Base-by-base conservation (phyloP, 2,888 invertebrate genomes). In the Ptilodon capucinus region DNA sequence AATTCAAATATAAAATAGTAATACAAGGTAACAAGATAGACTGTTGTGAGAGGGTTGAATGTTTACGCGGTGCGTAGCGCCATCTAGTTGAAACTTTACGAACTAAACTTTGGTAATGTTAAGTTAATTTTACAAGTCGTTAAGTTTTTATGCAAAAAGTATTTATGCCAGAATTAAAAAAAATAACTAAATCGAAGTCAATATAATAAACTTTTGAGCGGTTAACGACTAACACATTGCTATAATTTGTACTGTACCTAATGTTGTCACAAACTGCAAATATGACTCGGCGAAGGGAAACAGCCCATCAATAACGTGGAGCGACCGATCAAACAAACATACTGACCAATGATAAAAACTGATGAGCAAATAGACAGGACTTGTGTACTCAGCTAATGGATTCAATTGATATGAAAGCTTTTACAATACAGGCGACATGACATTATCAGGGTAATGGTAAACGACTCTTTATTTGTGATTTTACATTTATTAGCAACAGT, bases 321-420 rank as follows among this genome's bases (percentile, higher is more conserved):
- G 84, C 89, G 90, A 89, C 85, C 86, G 90, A 88, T 88, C 85
- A 84, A 75, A 84, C 86, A 88, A 88, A 91, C 90, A 89, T 77
- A 86, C 84, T 82, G 79, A 78, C 78, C 87, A 90, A 88, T 90
- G 91, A 90, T 90, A 90, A 91, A 90, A 91, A 91, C 87, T 90
- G 89, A 91, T 84, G 87, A 84, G 86, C 85, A 91, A 91, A 91
- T 91, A 90, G 80, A 88, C 86, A 77, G 78, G 81, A 80, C 81
- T 77, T 91, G 91, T 91, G 88, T 90, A 85, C 89, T 83, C 85
- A 82, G 83, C 87, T 91, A 91, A 91, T 91, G 91, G 91, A 91
- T 90, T 91, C 89, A 90, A 90, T 90, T 89, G 91, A 91, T 91
- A 91, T 85, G 82, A 90, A 91, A 90, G 91, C 91, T 91, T 91